Evolutionary conservation across 2,113 vertebrate genomes (phyloP).

Genomic region (Psophia crepitans): DNA sequence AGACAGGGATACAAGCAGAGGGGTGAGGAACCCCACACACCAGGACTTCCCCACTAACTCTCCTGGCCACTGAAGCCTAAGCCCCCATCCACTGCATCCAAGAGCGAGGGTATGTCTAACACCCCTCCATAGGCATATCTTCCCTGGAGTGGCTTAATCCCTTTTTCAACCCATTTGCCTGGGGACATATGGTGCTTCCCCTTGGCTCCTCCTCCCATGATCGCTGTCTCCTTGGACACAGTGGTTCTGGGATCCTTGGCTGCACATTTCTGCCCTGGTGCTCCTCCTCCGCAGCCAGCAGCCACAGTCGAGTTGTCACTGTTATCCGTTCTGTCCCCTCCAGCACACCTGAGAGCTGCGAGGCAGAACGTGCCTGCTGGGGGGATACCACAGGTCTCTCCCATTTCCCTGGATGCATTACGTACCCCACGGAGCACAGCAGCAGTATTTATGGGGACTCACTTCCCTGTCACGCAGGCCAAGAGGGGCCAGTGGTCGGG

Average conservation of each 20-base stretch:
- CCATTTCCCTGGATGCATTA: not conserved
- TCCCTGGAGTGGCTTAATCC: not conserved
- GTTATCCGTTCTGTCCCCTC: not conserved
- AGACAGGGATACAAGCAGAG: not conserved
- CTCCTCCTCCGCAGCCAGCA: not conserved
- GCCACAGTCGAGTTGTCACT: fast-evolving
- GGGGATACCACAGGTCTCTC: not conserved
- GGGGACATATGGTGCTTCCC: not conserved
- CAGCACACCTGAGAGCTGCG: not conserved
- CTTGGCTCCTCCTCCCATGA: not conserved
- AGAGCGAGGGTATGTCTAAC: not conserved
- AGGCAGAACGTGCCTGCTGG: not conserved
- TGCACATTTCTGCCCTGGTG: fast-evolving
- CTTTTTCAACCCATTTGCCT: not conserved
- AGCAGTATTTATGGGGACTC: not conserved
- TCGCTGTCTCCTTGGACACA: not conserved
- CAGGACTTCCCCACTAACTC: not conserved
- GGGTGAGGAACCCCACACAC: not conserved
- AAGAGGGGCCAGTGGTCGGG: not conserved
- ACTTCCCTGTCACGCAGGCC: not conserved
- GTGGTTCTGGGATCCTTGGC: not conserved
- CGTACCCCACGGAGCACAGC: fast-evolving
- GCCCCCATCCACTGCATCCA: too few species aligned
- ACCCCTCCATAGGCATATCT: not conserved
- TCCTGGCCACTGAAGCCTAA: not conserved